phyloP scores from a whole-genome alignment of 2,888 invertebrate genomes.

The Glaucopsyche alexis region DNA sequence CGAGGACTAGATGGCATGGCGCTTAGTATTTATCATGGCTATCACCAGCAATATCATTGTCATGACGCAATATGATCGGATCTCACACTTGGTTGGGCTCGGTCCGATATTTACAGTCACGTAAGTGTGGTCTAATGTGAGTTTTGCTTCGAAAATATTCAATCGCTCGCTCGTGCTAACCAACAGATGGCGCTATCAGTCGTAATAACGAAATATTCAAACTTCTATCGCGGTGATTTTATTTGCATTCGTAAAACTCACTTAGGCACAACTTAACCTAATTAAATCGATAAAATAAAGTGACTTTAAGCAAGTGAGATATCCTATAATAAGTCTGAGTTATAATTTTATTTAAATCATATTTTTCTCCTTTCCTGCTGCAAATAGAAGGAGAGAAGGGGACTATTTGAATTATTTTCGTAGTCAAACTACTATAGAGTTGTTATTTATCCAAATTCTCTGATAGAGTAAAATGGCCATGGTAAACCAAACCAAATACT shows the following conservation, averaged over 20 bases:
- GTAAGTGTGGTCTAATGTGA: slow-evolving; percentile 7
- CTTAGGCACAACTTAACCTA: background rate
- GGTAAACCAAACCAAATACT: slow-evolving; percentile 63
- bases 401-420: slow-evolving; percentile 67
- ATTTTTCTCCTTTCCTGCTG: slow-evolving; percentile 73
- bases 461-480: slow-evolving; percentile 65
- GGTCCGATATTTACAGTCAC: slow-evolving; percentile 15
- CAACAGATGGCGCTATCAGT: background rate
- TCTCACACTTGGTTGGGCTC: slow-evolving; percentile 55
- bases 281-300: background rate
- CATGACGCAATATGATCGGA: slow-evolving; percentile 74
- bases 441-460: slow-evolving; percentile 71
- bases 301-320: slow-evolving; percentile 41
- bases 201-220: background rate
- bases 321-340: slow-evolving; percentile 44
- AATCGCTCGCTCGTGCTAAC: background rate
- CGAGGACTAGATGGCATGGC: slow-evolving; percentile 67
- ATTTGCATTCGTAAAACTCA: background rate
- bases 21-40: slow-evolving; percentile 74
- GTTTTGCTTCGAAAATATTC: background rate
- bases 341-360: slow-evolving; percentile 50
- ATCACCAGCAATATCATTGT: slow-evolving; percentile 77
- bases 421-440: slow-evolving; percentile 63
- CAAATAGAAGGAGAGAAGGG: slow-evolving; percentile 73
- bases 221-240: background rate